phyloP scores from a whole-genome alignment of 2,888 invertebrate species.

The Cabera pusaria region DNA sequence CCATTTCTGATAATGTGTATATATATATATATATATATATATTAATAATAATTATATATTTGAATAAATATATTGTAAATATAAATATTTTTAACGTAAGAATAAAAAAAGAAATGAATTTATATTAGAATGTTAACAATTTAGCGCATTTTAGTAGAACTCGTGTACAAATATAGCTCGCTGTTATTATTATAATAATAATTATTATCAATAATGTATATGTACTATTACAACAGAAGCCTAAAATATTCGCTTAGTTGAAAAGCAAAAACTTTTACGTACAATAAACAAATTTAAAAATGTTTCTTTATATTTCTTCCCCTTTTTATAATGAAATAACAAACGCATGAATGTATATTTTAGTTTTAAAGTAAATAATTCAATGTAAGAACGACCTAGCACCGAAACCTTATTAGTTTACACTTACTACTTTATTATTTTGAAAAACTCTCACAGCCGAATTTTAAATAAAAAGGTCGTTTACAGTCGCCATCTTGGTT shows the following conservation, averaged over 20 bases:
- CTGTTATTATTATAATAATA: slow-evolving; percentile 13
- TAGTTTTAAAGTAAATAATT: slow-evolving; percentile 8
- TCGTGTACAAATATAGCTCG: slow-evolving; percentile 18
- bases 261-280: too few relatives aligned
- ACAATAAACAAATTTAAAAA: too few relatives aligned
- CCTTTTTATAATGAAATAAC: not conserved
- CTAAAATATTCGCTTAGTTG: too few relatives aligned
- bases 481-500: slow-evolving; percentile 3
- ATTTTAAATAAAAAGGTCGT: not conserved
- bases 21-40: too few relatives aligned
- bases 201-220: not conserved
- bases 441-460: slow-evolving; percentile 2
- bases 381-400: slow-evolving; percentile 4
- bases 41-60: too few relatives aligned
- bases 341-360: slow-evolving; percentile 3
- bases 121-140: slow-evolving; percentile 23
- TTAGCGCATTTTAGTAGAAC: slow-evolving; percentile 10
- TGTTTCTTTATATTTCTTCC: too few relatives aligned
- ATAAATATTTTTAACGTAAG: slow-evolving; percentile 3
- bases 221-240: not conserved
- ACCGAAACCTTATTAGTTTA: too few relatives aligned
- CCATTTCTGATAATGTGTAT: slow-evolving; percentile 5
- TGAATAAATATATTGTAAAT: slow-evolving; percentile 1
- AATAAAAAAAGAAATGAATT: slow-evolving; percentile 26
- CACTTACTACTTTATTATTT: slow-evolving; percentile 1